Evolutionary conservation across 2,113 vertebrate genomes (phyloP), one percentile per base, ranked within the genome.

Genomic region (Onychostoma macrolepis): DNA sequence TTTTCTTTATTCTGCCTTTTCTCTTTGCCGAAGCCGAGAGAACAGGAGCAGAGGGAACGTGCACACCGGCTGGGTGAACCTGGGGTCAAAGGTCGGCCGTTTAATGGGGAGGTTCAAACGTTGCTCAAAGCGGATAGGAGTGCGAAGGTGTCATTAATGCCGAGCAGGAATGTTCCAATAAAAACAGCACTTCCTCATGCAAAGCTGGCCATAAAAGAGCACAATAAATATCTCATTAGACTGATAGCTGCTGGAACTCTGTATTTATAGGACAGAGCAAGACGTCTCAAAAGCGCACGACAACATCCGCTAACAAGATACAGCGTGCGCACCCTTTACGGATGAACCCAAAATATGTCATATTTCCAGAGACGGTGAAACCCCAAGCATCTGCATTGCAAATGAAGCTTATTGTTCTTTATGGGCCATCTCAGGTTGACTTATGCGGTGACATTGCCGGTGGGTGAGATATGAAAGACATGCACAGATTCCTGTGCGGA

Each of bases 51-150:
- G 90, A 83, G 89, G 89, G 92, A 92, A 93, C 93, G 91, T 91
- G 92, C 91, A 93, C 90, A 93, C 91, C 89, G 92, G 89, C 92
- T 94, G 93, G 92, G 92, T 93, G 92, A 92, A 94, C 92, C 61
- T 28, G 90, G 86, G 90, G 92, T 92, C 93, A 92, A 88, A 94
- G 94, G 95, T 94, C 94, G 92, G 90, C 90, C 91, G 88, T 95
- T 94, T 94, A 94, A 94, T 94, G 92, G 92, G 93, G 91, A 92
- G 89, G 94, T 94, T 91, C 91, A 93, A 94, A 92, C 88, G 87
- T 86, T 89, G 94, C 93, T 93, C 92, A 94, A 93, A 94, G 93
- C 36, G 88, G 87, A 91, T 90, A 85, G 92, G 84, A 92, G 93
- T 87, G 91, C 83, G 83, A 92, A 91, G 90, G 91, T 93, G 90